These are phyloP conservation scores for Fissipunctia ypsillon DNA, from an alignment of 2,888 invertebrate genomes.

Conservation along the genomic window DNA sequence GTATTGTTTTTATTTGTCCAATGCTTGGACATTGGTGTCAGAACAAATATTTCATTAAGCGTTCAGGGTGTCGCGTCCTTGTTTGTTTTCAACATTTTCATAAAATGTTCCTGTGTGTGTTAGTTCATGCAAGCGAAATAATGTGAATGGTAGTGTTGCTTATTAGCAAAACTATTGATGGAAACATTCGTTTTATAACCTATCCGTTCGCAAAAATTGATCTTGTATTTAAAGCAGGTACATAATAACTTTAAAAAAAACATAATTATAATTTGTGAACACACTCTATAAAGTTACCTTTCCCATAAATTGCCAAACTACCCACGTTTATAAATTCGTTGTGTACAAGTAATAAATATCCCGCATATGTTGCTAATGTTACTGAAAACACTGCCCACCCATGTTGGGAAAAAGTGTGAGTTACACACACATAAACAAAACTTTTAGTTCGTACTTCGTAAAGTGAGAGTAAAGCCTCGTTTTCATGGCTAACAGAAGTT, in stretches of 20 bases:
- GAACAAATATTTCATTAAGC: slow-evolving; percentile 44
- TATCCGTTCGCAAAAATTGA: background rate
- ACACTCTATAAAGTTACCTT: slow-evolving; percentile 39
- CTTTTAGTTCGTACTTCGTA: slow-evolving; percentile 24
- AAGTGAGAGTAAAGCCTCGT: slow-evolving; percentile 3
- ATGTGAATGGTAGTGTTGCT: background rate
- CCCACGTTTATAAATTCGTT: slow-evolving; percentile 55
- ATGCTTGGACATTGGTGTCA: slow-evolving; percentile 41
- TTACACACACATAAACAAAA: slow-evolving; percentile 34
- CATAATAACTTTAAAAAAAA: background rate
- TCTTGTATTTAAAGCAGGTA: background rate
- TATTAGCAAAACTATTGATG: background rate
- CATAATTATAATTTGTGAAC: slow-evolving; percentile 9
- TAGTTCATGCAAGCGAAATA: slow-evolving; percentile 5
- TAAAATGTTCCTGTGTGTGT: slow-evolving; percentile 19
- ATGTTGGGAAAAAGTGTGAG: slow-evolving; percentile 42
- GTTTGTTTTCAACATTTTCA: slow-evolving; percentile 40
- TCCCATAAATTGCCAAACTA: slow-evolving; percentile 52
- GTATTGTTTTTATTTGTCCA: slow-evolving; percentile 47
- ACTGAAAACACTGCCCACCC: slow-evolving; percentile 51
- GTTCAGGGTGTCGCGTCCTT: slow-evolving; percentile 21
- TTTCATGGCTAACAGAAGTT: slow-evolving; percentile 1
- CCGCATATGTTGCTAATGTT: slow-evolving; percentile 56
- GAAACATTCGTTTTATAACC: background rate
- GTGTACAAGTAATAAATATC: slow-evolving; percentile 59